Base-by-base conservation (phyloP, 2,113 vertebrate genomes). In the Ascaphus truei region DNA sequence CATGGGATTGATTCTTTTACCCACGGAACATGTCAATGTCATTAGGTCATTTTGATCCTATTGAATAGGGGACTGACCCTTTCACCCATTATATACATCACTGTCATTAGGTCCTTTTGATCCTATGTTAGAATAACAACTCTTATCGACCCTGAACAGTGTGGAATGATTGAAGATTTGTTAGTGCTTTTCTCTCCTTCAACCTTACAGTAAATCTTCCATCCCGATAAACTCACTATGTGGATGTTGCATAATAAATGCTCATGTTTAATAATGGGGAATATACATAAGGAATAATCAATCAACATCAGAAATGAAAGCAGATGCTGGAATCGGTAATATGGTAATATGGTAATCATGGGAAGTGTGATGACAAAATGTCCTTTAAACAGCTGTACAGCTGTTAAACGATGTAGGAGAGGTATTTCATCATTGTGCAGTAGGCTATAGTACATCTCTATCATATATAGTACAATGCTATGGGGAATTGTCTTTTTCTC, bases 221-320 rank as follows among this genome's bases (percentile, higher is more conserved):
- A 47, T 33, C 31, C 3, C 12, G 23, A 25, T 18, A 37, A 68
- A 50, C 45, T 9, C 48, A 16, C 12, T 29, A 36, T 11, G n/a
- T n/a, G n/a, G 7, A 59, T 34, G 22, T 37, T 45, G 39, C 43
- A 60, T 27, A 37, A 27, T 59, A 34, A 68, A 37, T 31, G 23
- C 55, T 68, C 55, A 68, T 68, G 55, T 68, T 68, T 68, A 59
- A 68, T 59, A 55, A 59, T 68, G 55, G 51, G 5, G 43, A 59
- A 68, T 68, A 59, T 48, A 68, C 59, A 68, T 59, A 68, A 59
- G 66, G 47, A 58, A 55, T 50, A 68, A 68, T 68, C 60, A 68
- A 68, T 68, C 66, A 59, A 68, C 66, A 29, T 50, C 43, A 30
- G 43, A 60, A 30, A 59, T 59, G 41, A 51, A 41, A 50, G 33